These are phyloP conservation scores for Phacellophora camtschatica DNA, from an alignment of 30 jellyfish, hydroid and myxozoan species.

Conservation along the genomic window DNA sequence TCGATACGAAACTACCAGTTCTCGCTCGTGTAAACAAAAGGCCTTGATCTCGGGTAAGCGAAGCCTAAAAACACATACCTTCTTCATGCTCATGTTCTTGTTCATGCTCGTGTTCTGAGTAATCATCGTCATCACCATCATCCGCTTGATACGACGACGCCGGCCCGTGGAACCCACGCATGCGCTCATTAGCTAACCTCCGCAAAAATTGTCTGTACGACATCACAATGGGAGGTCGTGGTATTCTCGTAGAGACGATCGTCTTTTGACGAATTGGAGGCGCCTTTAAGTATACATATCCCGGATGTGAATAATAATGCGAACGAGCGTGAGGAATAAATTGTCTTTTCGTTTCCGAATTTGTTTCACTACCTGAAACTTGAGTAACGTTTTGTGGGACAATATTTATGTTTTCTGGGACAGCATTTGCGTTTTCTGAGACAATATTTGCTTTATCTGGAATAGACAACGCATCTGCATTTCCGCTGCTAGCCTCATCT, in stretches of 20 bases:
- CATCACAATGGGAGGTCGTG: slow-evolving; percentile 94
- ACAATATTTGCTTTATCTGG: background rate
- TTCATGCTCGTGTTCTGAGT: slow-evolving; percentile 48
- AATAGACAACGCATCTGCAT: too few relatives aligned
- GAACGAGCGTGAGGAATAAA: slow-evolving; percentile 80
- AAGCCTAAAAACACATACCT: slow-evolving; percentile 34
- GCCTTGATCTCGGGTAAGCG: too few relatives aligned
- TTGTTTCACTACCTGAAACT: background rate
- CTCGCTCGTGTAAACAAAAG: too few relatives aligned
- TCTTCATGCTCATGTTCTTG: slow-evolving; percentile 57
- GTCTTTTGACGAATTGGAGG: slow-evolving; percentile 95
- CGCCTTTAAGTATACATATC: slow-evolving; percentile 87
- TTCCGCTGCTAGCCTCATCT: background rate
- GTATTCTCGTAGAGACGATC: slow-evolving; percentile 88
- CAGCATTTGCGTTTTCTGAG: background rate
- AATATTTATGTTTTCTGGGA: background rate
- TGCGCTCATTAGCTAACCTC: slow-evolving; percentile 48
- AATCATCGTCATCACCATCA: slow-evolving; percentile 43
- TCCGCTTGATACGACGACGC: slow-evolving; percentile 3
- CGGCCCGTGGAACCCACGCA: slow-evolving; percentile 16
- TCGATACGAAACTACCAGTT: too few relatives aligned
- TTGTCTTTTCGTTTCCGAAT: slow-evolving; percentile 69
- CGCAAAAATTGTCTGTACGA: slow-evolving; percentile 77
- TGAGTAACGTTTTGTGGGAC: background rate
- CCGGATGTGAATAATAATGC: slow-evolving; percentile 66